Base-by-base conservation (phyloP, 2,797 vertebrate species). In the Sebastes taczanowskii region DNA sequence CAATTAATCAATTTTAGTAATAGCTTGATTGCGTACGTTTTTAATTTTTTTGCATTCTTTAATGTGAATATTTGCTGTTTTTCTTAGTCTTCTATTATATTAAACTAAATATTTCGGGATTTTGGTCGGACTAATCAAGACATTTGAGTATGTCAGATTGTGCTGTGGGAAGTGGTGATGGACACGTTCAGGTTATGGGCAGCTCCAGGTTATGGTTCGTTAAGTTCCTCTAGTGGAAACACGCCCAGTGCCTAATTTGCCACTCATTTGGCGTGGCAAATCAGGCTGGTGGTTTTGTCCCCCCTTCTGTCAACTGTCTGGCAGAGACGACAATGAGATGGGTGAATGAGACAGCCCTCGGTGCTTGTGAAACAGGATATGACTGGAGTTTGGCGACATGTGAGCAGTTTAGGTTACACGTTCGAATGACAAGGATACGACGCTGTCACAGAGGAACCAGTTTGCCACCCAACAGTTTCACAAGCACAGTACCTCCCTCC, bases 331-430 rank as follows among this genome's bases (percentile, higher is more conserved):
- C 11, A 32, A 4, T 67, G 64, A 30, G 56, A 30, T 38, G 14
- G 55, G 35, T 72, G 22, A 7, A n/a, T 20, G 23, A 42, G 20
- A 23, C 11, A 27, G 5, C 42, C 22, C 18, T 49, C 8, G 4
- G 34, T 13, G 32, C 16, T 71, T 42, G 6, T n/a, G 58, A 23
- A 74, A 76, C 71, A 78, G 71, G 67, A 89, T 79, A 11, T 30
- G 71, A 70, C 11, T 56, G 20, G 23, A 66, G 35, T 63, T 25
- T 7, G n/a, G n/a, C 0, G 14, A 34, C 61, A 74, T 61, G n/a
- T 56, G 66, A 76, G 32, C 13, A 35, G 18, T 16, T 23, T 4
- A 20, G 0, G 0, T 30, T 25, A 7, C 5, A 6, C 34, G 18
- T 46, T 6, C 16, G 13, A 4, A 42, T 0, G 2, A 38, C 11